Evolutionary conservation across 2,113 vertebrate genomes (phyloP), one percentile per base, ranked within the genome.

Genomic region (Piprites chloris): DNA sequence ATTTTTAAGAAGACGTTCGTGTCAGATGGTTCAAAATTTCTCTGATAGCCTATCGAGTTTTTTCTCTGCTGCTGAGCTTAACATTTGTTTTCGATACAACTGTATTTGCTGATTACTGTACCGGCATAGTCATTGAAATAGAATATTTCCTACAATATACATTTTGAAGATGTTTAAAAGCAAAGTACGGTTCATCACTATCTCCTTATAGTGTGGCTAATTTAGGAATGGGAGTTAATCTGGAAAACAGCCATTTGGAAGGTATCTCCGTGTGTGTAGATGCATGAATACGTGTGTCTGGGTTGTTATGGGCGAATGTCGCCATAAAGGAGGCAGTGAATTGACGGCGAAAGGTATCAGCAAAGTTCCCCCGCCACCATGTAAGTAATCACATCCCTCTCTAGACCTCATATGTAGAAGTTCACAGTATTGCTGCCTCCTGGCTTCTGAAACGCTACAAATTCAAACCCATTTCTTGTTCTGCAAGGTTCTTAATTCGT

Each of bases 1-100:
- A 66, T 1, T 41, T 85, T 20, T 53, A 32, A 1, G 1, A n/a
- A 61, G 3, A 32, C 6, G 7, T 52, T 32, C 0, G 0, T 78
- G 15, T 28, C 53, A 12, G 5, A 20, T 6, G 4, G 2, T 21
- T 23, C 71, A 52, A 14, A 65, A 21, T 46, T 47, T 9, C 4
- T 46, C 9, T 75, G 52, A 13, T 49, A 39, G 7, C 4, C 9
- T 10, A 22, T 22, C 0, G 1, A 30, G 5, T 5, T 3, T 27
- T 85, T 33, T 85, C 30, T 47, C 13, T 6, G 1, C 18, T 61
- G 11, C 4, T 56, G 11, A 30, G 95, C 12, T 66, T 39, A 16
- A 21, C 2, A 1, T 75, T 46, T 63, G 21, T 11, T 56, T 35
- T 75, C 1, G 0, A 41, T 67, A 37, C 4, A 62, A 53, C 35